A percentile compares a stretch with the other conserved stretches of the same genome.
These are phyloP conservation scores for Drosophila melanica DNA, from an alignment of 1,140 invertebrate species.

Conservation along the genomic window DNA sequence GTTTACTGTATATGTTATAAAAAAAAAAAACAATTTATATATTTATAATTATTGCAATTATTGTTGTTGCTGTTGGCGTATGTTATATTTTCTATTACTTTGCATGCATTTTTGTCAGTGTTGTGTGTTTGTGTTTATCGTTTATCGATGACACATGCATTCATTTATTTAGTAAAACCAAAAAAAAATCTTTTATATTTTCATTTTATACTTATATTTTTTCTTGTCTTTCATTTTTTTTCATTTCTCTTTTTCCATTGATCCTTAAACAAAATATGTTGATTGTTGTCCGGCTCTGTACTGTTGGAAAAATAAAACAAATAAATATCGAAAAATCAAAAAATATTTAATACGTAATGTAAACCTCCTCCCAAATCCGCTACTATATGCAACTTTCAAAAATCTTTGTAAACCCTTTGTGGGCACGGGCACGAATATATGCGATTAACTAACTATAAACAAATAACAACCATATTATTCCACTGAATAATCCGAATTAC, in stretches of 20 bases:
- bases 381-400: not conserved
- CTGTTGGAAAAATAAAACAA: constrained; percentile 9
- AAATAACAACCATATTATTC: too few species aligned
- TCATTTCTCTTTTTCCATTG: constrained; percentile 27
- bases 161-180: not conserved
- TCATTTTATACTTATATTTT: constrained; percentile 13
- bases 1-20: not conserved
- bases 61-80: constrained; percentile 48
- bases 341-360: constrained; percentile 5
- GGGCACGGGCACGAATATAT: constrained; percentile 7
- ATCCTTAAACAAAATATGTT: constrained; percentile 37
- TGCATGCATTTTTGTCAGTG: constrained; percentile 44
- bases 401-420: constrained; percentile 8
- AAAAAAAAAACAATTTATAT: not conserved
- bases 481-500: too few species aligned
- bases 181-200: constrained; percentile 4
- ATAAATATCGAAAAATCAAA: not conserved
- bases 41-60: constrained; percentile 9
- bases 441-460: not conserved
- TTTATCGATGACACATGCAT: constrained; percentile 15
- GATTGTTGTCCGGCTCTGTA: constrained; percentile 53
- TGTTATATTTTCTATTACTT: constrained; percentile 23
- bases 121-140: constrained; percentile 16
- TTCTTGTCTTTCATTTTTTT: constrained; percentile 33
- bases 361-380: not conserved